These are phyloP conservation scores for Cosmia pyralina DNA, from an alignment of 2,888 invertebrate genomes.

Conservation along the genomic window DNA sequence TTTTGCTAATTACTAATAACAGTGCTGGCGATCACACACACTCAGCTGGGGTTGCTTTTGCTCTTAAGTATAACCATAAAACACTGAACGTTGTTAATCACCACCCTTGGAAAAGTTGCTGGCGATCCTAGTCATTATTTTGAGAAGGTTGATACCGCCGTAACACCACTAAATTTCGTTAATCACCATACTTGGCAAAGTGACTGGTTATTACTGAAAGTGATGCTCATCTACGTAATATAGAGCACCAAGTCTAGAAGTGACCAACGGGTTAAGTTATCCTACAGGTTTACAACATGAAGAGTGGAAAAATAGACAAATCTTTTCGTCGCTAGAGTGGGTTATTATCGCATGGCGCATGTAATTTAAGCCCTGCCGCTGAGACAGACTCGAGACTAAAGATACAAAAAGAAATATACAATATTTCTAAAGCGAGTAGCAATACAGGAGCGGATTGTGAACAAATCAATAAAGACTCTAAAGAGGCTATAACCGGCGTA, in stretches of 20 bases:
- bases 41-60: no score
- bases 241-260: no score
- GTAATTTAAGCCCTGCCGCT: background rate
- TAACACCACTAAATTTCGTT: no score
- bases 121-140: background rate
- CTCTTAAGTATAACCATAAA: no score
- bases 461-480: conserved; percentile 56
- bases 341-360: background rate
- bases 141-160: background rate
- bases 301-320: background rate
- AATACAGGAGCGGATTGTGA: conserved; percentile 46
- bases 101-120: background rate
- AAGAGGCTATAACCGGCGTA: conserved; percentile 33
- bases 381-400: background rate
- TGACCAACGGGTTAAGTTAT: background rate
- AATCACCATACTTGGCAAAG: background rate
- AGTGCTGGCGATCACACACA: no score
- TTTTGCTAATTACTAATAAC: background rate
- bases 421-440: conserved; percentile 35
- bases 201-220: background rate
- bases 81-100: no score
- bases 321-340: background rate
- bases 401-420: conserved; percentile 8
- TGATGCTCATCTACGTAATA: background rate
- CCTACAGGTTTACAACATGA: background rate